Evolutionary conservation across 37 sponge, comb jelly and placozoan species (phyloP).

Genomic region (Agelas oroides): DNA sequence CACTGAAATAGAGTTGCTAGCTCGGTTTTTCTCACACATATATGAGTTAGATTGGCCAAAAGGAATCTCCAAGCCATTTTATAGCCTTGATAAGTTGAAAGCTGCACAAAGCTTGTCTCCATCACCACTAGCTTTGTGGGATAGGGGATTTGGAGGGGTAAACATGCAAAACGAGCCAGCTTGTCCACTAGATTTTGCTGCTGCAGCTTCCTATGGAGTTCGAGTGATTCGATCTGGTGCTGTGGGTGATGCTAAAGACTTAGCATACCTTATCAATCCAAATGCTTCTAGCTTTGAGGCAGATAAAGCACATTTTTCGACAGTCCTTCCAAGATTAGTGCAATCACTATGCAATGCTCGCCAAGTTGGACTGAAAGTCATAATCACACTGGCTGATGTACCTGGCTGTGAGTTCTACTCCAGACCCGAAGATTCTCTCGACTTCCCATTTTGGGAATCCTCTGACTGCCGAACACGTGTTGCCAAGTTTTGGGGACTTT

Average conservation of each 20-base stretch:
- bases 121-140: conserved; percentile 17
- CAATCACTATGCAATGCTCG: not conserved
- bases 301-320: conserved; percentile 33
- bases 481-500: conserved; percentile 40
- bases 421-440: not conserved
- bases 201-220: conserved; percentile 46
- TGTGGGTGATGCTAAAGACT: conserved; percentile 53
- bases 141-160: conserved; percentile 46
- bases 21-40: conserved; percentile 6
- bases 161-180: conserved; percentile 65
- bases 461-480: conserved; percentile 7
- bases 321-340: conserved; percentile 17
- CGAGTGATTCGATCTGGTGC: conserved; percentile 64
- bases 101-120: not conserved
- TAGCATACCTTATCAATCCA: conserved; percentile 37
- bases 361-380: conserved; percentile 22
- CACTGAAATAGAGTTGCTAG: not conserved
- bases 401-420: conserved; percentile 54
- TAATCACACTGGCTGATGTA: conserved; percentile 52
- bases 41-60: conserved; percentile 36
- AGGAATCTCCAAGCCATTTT: conserved; percentile 1
- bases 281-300: not conserved
- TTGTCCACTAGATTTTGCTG: conserved; percentile 36
- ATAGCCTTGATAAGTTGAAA: not conserved
- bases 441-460: conserved; percentile 14